Percentiles rank a stretch among this genome's conserved stretches.
Evolutionary conservation across 2,888 invertebrate genomes (phyloP).

Genomic region (Nephrocerus scutellatus): DNA sequence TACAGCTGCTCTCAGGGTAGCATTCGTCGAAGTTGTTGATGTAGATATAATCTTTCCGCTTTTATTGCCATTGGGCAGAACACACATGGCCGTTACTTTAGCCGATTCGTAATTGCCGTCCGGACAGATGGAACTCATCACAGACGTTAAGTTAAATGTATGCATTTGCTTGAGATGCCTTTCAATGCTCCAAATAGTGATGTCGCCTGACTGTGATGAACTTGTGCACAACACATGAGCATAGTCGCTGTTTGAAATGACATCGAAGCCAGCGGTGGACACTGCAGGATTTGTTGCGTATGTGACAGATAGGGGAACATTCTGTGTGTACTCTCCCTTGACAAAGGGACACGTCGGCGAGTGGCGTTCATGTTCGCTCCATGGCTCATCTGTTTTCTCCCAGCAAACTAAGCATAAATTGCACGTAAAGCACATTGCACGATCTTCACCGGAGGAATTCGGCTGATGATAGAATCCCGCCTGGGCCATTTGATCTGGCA

Average conservation of each 20-base stretch:
- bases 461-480: slow-evolving; percentile 96
- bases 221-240: slow-evolving; percentile 55
- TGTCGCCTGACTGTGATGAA: slow-evolving; percentile 54
- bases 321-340: slow-evolving; percentile 89
- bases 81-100: slow-evolving; percentile 68
- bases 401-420: slow-evolving; percentile 91
- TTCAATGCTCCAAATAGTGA: slow-evolving; percentile 78
- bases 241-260: slow-evolving; percentile 57
- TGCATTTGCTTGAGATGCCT: slow-evolving; percentile 67
- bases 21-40: no score
- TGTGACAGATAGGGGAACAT: slow-evolving; percentile 82
- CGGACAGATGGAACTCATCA: slow-evolving; percentile 37
- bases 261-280: slow-evolving; percentile 49
- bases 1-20: slow-evolving; percentile 37
- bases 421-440: slow-evolving; percentile 95
- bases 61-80: slow-evolving; percentile 54
- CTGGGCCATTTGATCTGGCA: slow-evolving; percentile 94
- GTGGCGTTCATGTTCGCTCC: slow-evolving; percentile 94
- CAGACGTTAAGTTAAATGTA: slow-evolving; percentile 48
- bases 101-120: slow-evolving; percentile 41
- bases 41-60: no score
- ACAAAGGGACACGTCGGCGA: slow-evolving; percentile 91
- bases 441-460: slow-evolving; percentile 79
- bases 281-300: slow-evolving; percentile 75
- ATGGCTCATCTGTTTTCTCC: slow-evolving; percentile 95